A percentile compares a stretch with the other conserved stretches of the same genome.
Conservation (phyloP, 2,888 invertebrate species). For the Candidula unifasciata region DNA sequence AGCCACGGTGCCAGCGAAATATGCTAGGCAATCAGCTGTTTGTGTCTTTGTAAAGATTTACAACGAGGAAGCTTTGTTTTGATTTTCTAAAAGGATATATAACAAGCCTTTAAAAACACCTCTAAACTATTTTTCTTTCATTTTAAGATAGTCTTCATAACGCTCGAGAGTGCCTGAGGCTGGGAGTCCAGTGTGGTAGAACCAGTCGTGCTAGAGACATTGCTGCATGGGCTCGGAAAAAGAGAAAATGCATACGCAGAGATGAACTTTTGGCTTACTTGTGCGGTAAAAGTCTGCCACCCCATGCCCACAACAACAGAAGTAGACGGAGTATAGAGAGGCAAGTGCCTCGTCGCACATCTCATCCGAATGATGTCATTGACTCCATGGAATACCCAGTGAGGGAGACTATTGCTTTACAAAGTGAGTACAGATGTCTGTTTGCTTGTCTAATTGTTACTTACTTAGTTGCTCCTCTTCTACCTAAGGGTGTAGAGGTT, state of each 20-base stretch:
- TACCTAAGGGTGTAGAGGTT: no score
- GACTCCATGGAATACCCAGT: conserved; percentile 86
- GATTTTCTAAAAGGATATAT: no score
- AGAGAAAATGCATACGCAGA: conserved; percentile 84
- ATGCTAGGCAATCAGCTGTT: no score
- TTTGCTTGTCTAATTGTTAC: no score
- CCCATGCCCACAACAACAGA: conserved; percentile 44
- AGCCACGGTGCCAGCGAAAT: no score
- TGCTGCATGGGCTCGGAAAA: conserved; percentile 86
- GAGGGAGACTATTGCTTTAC: conserved; percentile 85
- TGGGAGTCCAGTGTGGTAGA: conserved; percentile 85
- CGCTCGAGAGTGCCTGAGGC: conserved; percentile 84
- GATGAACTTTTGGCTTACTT: conserved; percentile 88
- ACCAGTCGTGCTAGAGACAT: conserved; percentile 87
- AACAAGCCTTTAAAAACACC: no score
- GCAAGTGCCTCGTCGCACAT: conserved; percentile 55
- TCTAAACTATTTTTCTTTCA: background rate
- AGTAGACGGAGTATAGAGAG: conserved; percentile 51
- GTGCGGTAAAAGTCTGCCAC: conserved; percentile 83
- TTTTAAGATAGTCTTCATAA: conserved; percentile 85
- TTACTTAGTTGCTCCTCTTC: no score
- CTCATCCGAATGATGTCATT: conserved; percentile 56
- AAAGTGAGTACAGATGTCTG: conserved; percentile 79
- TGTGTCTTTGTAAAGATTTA: no score
- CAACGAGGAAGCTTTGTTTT: no score